Evolutionary conservation across 1,140 invertebrate genomes (phyloP).

Genomic region (Drosophila chauvacae): DNA sequence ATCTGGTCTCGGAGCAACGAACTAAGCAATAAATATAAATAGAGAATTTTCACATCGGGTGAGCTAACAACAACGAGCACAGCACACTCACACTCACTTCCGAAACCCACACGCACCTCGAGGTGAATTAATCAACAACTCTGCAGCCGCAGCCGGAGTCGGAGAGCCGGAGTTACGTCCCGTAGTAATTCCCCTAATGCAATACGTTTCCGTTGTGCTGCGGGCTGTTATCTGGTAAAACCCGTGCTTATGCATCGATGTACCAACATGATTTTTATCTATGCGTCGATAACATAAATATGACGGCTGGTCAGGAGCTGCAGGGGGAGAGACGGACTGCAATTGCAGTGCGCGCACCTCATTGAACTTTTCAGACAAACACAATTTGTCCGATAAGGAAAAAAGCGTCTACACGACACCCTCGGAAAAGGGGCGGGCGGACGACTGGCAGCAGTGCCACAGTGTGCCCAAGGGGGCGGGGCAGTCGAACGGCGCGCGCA

Average conservation of each 20-base stretch:
- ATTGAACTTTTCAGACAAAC: conserved; percentile 83
- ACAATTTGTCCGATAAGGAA: conserved; percentile 82
- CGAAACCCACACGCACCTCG: conserved; percentile 41
- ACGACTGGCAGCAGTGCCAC: conserved; percentile 8
- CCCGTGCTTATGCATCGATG: conserved; percentile 47
- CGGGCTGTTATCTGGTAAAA: conserved; percentile 53
- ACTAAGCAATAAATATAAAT: conserved; percentile 52
- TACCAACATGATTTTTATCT: conserved; percentile 79
- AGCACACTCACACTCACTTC: conserved; percentile 20
- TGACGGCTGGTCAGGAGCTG: conserved; percentile 56
- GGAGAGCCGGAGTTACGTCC: conserved; percentile 16
- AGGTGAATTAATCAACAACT: conserved; percentile 71
- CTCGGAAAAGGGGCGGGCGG: conserved; percentile 10
- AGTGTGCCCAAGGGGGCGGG: conserved; percentile 19
- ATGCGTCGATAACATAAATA: conserved; percentile 76
- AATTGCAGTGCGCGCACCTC: conserved; percentile 76
- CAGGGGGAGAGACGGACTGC: conserved; percentile 31
- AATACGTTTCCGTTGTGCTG: conserved; percentile 74
- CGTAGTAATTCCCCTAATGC: conserved; percentile 75
- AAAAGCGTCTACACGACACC: conserved; percentile 54
- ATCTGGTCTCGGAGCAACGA: conserved; percentile 40
- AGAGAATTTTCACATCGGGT: conserved; percentile 46
- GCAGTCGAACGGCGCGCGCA: conserved; percentile 62
- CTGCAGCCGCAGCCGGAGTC: conserved; percentile 6
- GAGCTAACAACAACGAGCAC: conserved; percentile 13